Conservation (phyloP, 1,140 invertebrate genomes). For the Saccostrea echinata region DNA sequence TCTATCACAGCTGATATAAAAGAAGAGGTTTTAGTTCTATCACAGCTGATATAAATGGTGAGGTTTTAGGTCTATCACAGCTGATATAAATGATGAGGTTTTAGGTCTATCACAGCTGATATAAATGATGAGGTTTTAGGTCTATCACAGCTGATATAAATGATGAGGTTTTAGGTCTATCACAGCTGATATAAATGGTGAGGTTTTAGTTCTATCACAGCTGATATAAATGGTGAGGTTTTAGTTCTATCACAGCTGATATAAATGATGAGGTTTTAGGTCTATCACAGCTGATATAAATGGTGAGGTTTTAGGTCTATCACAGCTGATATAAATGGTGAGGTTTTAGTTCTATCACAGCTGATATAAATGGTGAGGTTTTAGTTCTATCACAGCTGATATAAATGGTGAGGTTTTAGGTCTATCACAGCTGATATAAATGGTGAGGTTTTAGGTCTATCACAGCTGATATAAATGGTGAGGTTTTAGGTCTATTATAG, state of each 20-base stretch:
- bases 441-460: too few species aligned
- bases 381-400: too few species aligned
- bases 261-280: conserved; percentile 67
- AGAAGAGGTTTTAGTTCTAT: conserved; percentile 84
- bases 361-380: too few species aligned
- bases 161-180: neutral
- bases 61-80: neutral
- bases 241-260: conserved; percentile 29
- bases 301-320: too few species aligned
- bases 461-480: conserved; percentile 76
- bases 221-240: too few species aligned
- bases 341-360: neutral
- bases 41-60: conserved; percentile 76
- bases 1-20: neutral
- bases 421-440: neutral
- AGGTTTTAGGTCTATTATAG: neutral
- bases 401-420: conserved; percentile 67
- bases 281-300: neutral
- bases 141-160: neutral
- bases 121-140: conserved; percentile 67
- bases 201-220: neutral
- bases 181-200: conserved; percentile 76
- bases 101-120: conserved; percentile 42
- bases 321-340: conserved; percentile 76
- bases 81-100: neutral